Conservation (phyloP, 2,888 invertebrate genomes). For the Oscheius sp. region DNA sequence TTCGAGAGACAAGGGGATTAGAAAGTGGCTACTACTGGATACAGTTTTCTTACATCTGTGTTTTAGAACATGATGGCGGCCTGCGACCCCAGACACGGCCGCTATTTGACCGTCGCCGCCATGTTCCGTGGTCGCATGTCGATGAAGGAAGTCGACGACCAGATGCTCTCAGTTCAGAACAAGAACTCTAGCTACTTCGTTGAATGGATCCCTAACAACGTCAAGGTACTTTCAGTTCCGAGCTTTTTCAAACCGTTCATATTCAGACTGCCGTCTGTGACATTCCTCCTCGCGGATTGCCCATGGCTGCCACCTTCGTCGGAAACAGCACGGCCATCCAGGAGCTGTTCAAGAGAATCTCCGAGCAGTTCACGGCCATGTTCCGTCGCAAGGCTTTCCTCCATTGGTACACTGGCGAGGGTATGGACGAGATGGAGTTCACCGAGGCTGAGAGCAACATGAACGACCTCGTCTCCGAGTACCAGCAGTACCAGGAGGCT, state of each 20-base stretch:
- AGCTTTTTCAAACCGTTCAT: constrained; percentile 76
- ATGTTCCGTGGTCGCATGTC: constrained; percentile 79
- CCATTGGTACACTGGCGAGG: constrained; percentile 97
- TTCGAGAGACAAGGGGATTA: no score
- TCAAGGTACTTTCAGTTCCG: constrained; percentile 3
- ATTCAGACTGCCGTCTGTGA: constrained; percentile 92
- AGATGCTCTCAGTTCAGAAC: constrained; percentile 39
- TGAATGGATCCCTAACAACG: constrained; percentile 39
- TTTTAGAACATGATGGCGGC: constrained; percentile 78
- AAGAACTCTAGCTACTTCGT: constrained; percentile 40
- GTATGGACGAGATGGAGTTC: constrained; percentile 97
- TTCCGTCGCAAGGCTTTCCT: constrained; percentile 95
- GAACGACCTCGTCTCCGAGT: constrained; percentile 78
- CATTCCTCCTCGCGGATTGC: constrained; percentile 89
- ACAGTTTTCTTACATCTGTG: constrained; percentile 48
- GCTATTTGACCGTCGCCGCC: constrained; percentile 79
- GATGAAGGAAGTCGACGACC: constrained; percentile 75
- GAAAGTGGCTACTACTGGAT: no score
- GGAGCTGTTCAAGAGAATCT: constrained; percentile 87
- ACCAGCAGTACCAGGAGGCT: constrained; percentile 70
- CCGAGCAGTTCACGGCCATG: constrained; percentile 90
- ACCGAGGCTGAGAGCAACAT: constrained; percentile 95
- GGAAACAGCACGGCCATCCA: constrained; percentile 90
- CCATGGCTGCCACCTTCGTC: constrained; percentile 91
- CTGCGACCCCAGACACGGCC: constrained; percentile 77